A percentile compares a stretch with the other conserved stretches of the same genome.
Evolutionary conservation across 2,888 invertebrate genomes (phyloP).

Genomic region (Salticus scenicus): DNA sequence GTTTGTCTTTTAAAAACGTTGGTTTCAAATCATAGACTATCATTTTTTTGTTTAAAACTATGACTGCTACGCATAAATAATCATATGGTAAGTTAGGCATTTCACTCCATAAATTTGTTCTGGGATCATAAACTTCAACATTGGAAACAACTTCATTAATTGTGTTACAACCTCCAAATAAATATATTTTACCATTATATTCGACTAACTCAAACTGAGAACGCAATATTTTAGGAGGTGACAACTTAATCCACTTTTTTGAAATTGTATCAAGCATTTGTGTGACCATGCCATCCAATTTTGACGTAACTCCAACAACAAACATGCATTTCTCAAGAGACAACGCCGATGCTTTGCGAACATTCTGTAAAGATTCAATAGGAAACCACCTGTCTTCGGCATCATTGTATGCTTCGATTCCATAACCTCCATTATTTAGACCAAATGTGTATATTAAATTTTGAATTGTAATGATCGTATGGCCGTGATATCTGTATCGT

Average conservation of each 20-base stretch:
- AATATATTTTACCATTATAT: neutral
- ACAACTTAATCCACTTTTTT: neutral
- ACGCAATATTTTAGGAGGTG: neutral
- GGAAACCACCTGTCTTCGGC: conserved; percentile 6
- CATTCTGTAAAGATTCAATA: neutral
- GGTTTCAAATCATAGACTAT: conserved; percentile 35
- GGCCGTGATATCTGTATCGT: too few relatives aligned
- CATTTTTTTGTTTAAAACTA: neutral
- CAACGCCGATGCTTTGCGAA: neutral
- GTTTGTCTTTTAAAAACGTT: neutral
- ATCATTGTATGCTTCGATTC: neutral
- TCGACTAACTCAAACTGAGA: conserved; percentile 22
- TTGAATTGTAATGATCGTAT: too few relatives aligned
- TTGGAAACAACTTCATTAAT: too few relatives aligned
- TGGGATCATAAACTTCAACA: conserved; percentile 26
- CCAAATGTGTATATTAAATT: too few relatives aligned
- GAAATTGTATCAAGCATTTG: conserved; percentile 24
- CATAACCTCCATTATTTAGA: neutral
- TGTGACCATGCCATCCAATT: conserved; percentile 12
- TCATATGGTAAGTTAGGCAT: conserved; percentile 20
- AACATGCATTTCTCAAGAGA: conserved; percentile 17
- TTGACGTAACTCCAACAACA: conserved; percentile 10
- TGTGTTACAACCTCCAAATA: conserved; percentile 22
- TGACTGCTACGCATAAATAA: neutral
- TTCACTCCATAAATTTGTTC: neutral